phyloP scores from a whole-genome alignment of 1,140 invertebrate genomes.

The fruit fly (Drosophila melanogaster) region DNA sequence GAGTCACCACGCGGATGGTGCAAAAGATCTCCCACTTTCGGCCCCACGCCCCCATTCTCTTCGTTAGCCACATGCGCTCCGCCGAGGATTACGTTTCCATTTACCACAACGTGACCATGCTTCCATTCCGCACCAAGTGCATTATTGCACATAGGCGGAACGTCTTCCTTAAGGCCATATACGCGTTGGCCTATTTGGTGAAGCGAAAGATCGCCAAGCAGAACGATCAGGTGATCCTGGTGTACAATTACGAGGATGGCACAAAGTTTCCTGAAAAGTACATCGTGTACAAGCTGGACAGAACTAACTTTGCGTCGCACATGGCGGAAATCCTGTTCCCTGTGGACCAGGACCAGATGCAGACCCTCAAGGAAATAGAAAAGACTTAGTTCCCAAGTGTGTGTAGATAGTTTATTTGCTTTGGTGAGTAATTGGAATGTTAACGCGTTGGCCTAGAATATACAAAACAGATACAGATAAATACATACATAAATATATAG shows the following conservation, averaged over 20 bases:
- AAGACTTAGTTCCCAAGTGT: background rate
- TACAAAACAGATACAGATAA: conserved; percentile 41
- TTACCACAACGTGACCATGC: conserved; percentile 68
- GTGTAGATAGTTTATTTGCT: conserved; percentile 43
- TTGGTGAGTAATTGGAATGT: conserved; percentile 47
- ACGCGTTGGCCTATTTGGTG: conserved; percentile 56
- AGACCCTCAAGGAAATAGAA: background rate
- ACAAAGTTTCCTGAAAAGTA: conserved; percentile 72
- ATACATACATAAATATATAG: conserved; percentile 24
- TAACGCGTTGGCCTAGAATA: conserved; percentile 36
- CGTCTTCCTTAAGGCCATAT: conserved; percentile 50
- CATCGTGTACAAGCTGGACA: conserved; percentile 60
- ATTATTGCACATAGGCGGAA: conserved; percentile 31
- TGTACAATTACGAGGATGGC: conserved; percentile 51
- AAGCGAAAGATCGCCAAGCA: conserved; percentile 42
- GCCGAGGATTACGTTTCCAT: conserved; percentile 67
- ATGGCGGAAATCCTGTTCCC: conserved; percentile 43
- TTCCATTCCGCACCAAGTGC: conserved; percentile 43
- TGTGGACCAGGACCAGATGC: background rate
- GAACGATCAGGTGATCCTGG: conserved; percentile 53
- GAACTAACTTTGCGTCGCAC: conserved; percentile 44
- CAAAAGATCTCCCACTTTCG: conserved; percentile 76
- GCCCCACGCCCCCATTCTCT: conserved; percentile 60
- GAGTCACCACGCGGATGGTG: conserved; percentile 69
- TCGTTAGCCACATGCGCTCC: conserved; percentile 71